Percentiles rank a stretch among this genome's conserved stretches.
These are phyloP conservation scores for Patagioenas fasciata DNA, from an alignment of 2,113 vertebrate genomes.

Conservation along the genomic window DNA sequence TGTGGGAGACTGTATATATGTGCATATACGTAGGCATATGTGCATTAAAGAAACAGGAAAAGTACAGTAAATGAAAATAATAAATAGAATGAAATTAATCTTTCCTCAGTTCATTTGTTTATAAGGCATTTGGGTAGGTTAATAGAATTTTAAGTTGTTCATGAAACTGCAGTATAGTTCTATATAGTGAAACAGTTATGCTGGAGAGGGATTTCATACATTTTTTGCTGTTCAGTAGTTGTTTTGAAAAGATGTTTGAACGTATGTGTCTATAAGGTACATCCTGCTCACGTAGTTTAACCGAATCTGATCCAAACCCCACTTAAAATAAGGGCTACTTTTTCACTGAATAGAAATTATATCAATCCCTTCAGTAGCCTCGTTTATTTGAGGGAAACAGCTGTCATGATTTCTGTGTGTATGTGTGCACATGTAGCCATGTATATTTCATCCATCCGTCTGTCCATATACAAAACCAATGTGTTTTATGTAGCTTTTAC, in stretches of 20 bases:
- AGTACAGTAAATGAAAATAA: neutral
- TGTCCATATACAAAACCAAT: rapidly evolving
- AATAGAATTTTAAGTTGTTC: neutral
- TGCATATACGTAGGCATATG: neutral
- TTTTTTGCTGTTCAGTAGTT: neutral
- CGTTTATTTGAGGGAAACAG: neutral
- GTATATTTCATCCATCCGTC: neutral
- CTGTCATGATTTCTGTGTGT: neutral
- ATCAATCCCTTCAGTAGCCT: neutral
- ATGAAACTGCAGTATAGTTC: neutral
- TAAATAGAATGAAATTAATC: neutral
- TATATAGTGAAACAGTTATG: neutral
- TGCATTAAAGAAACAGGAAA: neutral
- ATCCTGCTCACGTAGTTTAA: neutral
- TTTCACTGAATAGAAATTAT: neutral
- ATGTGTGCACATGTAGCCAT: rapidly evolving
- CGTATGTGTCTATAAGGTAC: neutral
- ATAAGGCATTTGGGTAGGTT: neutral
- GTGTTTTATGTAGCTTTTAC: neutral
- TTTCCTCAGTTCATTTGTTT: neutral
- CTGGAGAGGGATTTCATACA: neutral
- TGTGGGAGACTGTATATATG: neutral
- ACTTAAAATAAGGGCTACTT: neutral
- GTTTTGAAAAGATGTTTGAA: neutral
- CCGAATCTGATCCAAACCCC: neutral